Evolutionary conservation across 2,888 invertebrate species (phyloP).

Genomic region (Temnothorax unifasciatus): DNA sequence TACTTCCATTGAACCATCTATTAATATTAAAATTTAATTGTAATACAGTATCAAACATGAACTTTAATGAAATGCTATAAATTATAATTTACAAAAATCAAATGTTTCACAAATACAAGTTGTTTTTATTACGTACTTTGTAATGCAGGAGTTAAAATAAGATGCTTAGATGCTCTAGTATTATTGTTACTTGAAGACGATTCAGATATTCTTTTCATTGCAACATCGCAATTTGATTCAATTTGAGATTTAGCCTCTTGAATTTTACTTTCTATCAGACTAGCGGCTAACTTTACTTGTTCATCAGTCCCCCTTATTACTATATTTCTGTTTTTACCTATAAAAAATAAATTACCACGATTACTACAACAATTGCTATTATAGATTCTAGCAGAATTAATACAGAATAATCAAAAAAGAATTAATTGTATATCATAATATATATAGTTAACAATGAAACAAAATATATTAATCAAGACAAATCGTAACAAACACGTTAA

Average conservation of each 20-base stretch:
- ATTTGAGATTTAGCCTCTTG: slow-evolving; percentile 81
- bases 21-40: not conserved
- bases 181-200: not conserved
- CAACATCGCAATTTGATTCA: slow-evolving; percentile 5
- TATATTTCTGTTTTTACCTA: slow-evolving; percentile 80
- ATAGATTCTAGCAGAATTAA: not conserved
- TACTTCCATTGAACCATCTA: slow-evolving; percentile 90
- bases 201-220: not conserved
- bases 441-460: not conserved
- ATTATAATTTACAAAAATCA: slow-evolving; percentile 9
- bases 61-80: not conserved
- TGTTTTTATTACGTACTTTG: slow-evolving; percentile 61
- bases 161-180: not conserved
- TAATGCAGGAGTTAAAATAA: slow-evolving; percentile 46
- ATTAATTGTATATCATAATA: not conserved
- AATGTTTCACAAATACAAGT: not conserved
- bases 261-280: slow-evolving; percentile 91
- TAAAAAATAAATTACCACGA: not conserved
- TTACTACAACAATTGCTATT: not conserved
- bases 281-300: slow-evolving; percentile 91
- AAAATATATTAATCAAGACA: not conserved
- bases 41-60: not conserved
- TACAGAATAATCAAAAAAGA: not conserved
- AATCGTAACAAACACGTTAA: not conserved
- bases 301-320: slow-evolving; percentile 90